Percentiles rank a stretch among this genome's conserved stretches.
Evolutionary conservation across 1,140 invertebrate genomes (phyloP).

Genomic region (Tetraneura akinire): DNA sequence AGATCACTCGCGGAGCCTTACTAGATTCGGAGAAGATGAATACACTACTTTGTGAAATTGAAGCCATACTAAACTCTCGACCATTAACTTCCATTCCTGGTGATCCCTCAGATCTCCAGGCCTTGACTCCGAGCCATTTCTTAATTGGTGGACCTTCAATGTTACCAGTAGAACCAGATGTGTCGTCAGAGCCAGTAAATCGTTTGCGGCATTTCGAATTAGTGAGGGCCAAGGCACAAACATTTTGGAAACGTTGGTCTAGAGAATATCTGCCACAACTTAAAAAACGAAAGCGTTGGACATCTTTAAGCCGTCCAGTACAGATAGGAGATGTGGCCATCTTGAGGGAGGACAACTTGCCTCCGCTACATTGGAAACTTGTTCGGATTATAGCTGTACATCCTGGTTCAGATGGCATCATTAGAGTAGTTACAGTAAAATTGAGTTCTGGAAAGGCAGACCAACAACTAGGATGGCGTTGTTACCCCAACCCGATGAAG

Average conservation of each 20-base stretch:
- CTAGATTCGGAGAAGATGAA: slow-evolving; percentile 56
- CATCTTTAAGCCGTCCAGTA: neutral
- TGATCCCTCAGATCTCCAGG: slow-evolving; percentile 56
- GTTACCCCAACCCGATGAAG: too few species aligned
- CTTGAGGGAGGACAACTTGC: too few species aligned
- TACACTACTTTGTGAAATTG: slow-evolving; percentile 54
- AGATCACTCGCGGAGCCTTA: slow-evolving; percentile 53
- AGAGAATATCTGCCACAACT: neutral
- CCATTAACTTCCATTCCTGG: slow-evolving; percentile 57
- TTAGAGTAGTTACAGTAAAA: too few species aligned
- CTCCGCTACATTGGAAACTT: too few species aligned
- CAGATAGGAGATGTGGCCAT: neutral
- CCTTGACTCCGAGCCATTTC: too few species aligned
- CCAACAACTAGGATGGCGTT: too few species aligned
- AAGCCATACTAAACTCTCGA: slow-evolving; percentile 57
- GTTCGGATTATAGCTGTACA: too few species aligned
- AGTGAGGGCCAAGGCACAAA: neutral
- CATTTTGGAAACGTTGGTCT: neutral
- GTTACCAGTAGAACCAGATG: neutral
- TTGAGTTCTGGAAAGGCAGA: too few species aligned
- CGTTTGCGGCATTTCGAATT: neutral
- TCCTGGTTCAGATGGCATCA: too few species aligned
- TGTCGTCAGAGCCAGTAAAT: neutral
- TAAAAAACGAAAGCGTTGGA: neutral
- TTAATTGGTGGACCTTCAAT: neutral